Evolutionary conservation across 92 coral and sea anemone genomes (phyloP).

Genomic region (Hydrozoanthus gracilis): DNA sequence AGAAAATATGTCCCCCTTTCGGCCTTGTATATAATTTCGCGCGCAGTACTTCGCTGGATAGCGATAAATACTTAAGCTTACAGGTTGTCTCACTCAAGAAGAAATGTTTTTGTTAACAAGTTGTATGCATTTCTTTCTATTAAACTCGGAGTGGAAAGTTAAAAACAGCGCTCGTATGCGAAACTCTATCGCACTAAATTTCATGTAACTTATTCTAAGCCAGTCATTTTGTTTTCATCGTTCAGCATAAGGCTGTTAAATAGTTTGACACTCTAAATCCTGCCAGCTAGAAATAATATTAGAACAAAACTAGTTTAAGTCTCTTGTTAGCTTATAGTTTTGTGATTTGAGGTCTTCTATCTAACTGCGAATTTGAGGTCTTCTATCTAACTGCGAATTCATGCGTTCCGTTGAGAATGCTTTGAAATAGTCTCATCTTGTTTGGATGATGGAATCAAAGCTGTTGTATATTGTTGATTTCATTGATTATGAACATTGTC

Average conservation of each 20-base stretch:
- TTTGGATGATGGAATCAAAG: slow-evolving; percentile 16
- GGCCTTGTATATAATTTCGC: too few species aligned
- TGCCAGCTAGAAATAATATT: too few species aligned
- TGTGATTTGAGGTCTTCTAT: too few species aligned
- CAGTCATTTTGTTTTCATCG: background rate
- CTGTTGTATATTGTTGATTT: slow-evolving; percentile 21
- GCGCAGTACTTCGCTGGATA: too few species aligned
- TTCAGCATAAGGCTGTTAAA: too few species aligned
- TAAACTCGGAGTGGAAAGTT: background rate
- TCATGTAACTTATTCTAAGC: background rate
- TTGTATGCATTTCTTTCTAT: background rate
- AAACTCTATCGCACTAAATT: background rate
- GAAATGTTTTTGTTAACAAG: slow-evolving; percentile 3
- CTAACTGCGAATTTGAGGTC: too few species aligned
- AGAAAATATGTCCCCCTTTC: too few species aligned
- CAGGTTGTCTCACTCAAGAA: background rate
- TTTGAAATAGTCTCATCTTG: slow-evolving; percentile 4
- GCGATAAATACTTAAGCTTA: background rate
- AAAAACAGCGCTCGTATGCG: background rate
- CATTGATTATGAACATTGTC: slow-evolving; percentile 2
- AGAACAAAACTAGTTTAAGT: too few species aligned
- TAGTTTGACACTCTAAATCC: too few species aligned
- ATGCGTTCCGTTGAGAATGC: background rate
- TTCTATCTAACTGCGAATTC: too few species aligned
- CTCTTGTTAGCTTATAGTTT: too few species aligned